Conservation (phyloP, 2,113 vertebrate species). For the Nibea albiflora region DNA sequence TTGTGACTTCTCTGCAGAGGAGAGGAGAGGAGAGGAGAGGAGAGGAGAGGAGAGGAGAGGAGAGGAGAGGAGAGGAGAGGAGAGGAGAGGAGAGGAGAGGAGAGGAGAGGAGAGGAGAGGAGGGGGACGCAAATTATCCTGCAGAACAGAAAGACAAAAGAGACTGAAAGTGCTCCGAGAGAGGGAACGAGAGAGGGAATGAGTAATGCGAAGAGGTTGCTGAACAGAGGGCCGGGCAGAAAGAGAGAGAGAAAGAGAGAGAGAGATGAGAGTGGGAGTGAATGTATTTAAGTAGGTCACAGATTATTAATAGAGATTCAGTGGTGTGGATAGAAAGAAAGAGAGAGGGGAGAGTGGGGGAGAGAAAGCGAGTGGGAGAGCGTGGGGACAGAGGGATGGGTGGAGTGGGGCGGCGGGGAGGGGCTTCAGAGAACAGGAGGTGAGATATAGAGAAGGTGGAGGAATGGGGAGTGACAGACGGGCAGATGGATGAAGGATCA, state of each 20-base stretch:
- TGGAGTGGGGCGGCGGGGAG: conserved; percentile 40
- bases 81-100: background rate
- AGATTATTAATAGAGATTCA: conserved; percentile 89
- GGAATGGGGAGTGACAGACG: conserved; percentile 67
- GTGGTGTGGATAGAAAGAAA: conserved; percentile 82
- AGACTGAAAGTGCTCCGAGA: conserved; percentile 61
- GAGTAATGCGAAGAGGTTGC: conserved; percentile 74
- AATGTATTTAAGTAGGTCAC: conserved; percentile 88
- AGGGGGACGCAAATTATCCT: conserved; percentile 69
- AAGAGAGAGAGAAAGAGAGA: conserved; percentile 50
- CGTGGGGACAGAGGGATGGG: conserved; percentile 56
- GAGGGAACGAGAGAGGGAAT: conserved; percentile 55
- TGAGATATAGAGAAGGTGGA: conserved; percentile 68
- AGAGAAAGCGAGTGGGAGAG: conserved; percentile 18
- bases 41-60: background rate
- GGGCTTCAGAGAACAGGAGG: conserved; percentile 56
- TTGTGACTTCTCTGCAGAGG: conserved; percentile 68
- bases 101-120: background rate
- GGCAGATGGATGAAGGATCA: conserved; percentile 75
- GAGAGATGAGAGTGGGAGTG: conserved; percentile 77
- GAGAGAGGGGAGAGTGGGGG: conserved; percentile 61
- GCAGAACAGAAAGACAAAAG: conserved; percentile 78
- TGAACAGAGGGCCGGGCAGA: conserved; percentile 64
- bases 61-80: background rate
- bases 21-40: background rate